Evolutionary conservation across 1,140 invertebrate genomes (phyloP), one percentile per base, ranked within the genome.

Genomic region (Maconellicoccus hirsutus): DNA sequence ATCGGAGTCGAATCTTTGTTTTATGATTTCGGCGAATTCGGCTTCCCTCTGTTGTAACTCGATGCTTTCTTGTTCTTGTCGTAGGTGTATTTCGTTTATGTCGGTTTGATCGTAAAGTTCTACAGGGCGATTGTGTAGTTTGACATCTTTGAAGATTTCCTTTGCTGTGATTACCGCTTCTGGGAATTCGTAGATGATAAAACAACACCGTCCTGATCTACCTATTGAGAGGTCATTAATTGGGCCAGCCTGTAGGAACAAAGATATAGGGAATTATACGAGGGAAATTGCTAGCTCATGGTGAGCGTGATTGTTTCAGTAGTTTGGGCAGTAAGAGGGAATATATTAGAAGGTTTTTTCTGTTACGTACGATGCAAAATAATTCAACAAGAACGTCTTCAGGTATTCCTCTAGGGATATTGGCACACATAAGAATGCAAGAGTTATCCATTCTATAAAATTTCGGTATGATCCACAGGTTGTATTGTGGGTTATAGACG

Each of bases 71-170:
- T 66, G 10, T 16, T 66, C 61, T 23, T 66, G 61, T 14, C 8
- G 3, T 10, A 4, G 1, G 19, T 66, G 25, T 14, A 66, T 66
- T 25, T 66, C 6, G 3, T 25, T 26, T 6, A 66, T 66, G 8
- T 66, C 61, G 10, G 22, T 19, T 16, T 66, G 61, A 19, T 66
- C 61, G 61, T 6, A 66, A 3, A 66, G 1, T 25, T 26, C 22
- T 4, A 66, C 3, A 22, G 61, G 22, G 3, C 61, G 61, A 16
- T 22, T 22, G 25, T 23, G 10, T 12, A 66, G 16, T 26, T 23
- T 66, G 25, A 66, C 61, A 66, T 66, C 61, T 10, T 12, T 66
- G 61, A 66, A 66, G 25, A 66, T 66, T 3, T 66, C 61, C 25
- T 66, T 66, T 6, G 61, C 61, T 14, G 61, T 66, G 3, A 6